These are phyloP conservation scores for Anastrepha obliqua DNA, from an alignment of 1,140 invertebrate genomes.

Conservation along the genomic window DNA sequence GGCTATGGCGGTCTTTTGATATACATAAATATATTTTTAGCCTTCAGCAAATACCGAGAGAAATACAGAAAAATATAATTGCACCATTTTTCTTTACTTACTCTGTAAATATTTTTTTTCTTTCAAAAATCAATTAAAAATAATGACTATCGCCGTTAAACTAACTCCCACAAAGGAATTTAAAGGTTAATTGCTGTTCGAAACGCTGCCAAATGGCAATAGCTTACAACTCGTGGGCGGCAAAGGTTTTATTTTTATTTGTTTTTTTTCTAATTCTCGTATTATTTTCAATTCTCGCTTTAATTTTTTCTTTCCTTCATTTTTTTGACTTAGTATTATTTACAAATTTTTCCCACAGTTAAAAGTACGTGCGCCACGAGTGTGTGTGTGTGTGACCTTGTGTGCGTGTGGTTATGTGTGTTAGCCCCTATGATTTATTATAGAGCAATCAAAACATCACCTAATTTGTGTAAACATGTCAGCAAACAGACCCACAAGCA, in stretches of 20 bases:
- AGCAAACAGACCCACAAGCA: not conserved
- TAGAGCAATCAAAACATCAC: slow-evolving; percentile 25
- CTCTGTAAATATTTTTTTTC: too few species aligned
- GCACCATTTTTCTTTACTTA: too few species aligned
- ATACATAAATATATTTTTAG: too few species aligned
- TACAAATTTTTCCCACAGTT: not conserved
- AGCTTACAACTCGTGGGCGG: not conserved
- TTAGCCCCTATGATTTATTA: slow-evolving; percentile 26
- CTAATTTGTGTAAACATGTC: slow-evolving; percentile 26
- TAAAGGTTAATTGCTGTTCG: slow-evolving; percentile 12
- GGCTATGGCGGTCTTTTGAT: too few species aligned
- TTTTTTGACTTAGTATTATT: not conserved
- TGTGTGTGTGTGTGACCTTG: not conserved
- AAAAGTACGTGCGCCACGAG: not conserved
- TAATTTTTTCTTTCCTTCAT: not conserved
- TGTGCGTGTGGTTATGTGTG: not conserved
- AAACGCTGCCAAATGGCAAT: not conserved
- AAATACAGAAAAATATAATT: too few species aligned
- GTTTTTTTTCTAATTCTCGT: not conserved
- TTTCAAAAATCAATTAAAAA: not conserved
- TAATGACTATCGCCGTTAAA: not conserved
- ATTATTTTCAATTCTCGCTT: not conserved
- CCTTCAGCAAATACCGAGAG: too few species aligned
- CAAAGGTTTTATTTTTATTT: not conserved
- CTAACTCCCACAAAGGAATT: too few species aligned